phyloP scores from a whole-genome alignment of 2,888 invertebrate species.

The Himalopsyche anomala region DNA sequence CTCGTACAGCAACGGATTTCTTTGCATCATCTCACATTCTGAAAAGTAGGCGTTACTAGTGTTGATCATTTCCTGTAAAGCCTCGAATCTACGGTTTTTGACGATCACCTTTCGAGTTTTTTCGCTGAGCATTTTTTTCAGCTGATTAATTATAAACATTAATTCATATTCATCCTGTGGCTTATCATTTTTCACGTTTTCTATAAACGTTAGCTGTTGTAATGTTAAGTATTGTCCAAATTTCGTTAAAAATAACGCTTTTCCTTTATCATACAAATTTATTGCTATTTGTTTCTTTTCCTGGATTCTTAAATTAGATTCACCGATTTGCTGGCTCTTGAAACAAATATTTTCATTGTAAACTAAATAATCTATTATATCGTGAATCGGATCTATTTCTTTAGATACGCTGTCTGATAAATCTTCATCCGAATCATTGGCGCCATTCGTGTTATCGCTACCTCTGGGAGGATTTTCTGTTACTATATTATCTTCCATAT shows the following conservation, averaged over 20 bases:
- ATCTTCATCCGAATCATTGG: background rate
- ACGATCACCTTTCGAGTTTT: conserved; percentile 76
- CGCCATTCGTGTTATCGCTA: background rate
- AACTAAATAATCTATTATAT: conserved; percentile 80
- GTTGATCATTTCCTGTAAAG: conserved; percentile 83
- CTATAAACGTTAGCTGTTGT: conserved; percentile 85
- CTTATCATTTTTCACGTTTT: conserved; percentile 68
- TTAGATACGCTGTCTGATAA: background rate
- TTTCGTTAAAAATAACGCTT: conserved; percentile 83
- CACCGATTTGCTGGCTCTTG: conserved; percentile 89
- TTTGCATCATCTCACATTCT: conserved; percentile 94
- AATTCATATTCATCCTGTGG: conserved; percentile 74
- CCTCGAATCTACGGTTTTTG: conserved; percentile 89
- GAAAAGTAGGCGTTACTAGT: conserved; percentile 88
- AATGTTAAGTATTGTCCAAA: conserved; percentile 85
- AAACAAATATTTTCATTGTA: conserved; percentile 81
- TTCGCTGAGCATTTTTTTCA: conserved; percentile 77
- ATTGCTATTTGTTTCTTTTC: conserved; percentile 85
- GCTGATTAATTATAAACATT: conserved; percentile 79
- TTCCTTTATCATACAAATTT: conserved; percentile 80
- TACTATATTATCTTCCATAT: background rate
- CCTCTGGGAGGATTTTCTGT: background rate
- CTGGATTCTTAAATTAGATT: conserved; percentile 82
- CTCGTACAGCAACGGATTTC: conserved; percentile 93
- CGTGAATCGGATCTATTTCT: conserved; percentile 72